Percentiles rank a stretch among this genome's conserved stretches.
Evolutionary conservation across 1,140 invertebrate species (phyloP).

Genomic region (Diachasmimorpha longicaudata): DNA sequence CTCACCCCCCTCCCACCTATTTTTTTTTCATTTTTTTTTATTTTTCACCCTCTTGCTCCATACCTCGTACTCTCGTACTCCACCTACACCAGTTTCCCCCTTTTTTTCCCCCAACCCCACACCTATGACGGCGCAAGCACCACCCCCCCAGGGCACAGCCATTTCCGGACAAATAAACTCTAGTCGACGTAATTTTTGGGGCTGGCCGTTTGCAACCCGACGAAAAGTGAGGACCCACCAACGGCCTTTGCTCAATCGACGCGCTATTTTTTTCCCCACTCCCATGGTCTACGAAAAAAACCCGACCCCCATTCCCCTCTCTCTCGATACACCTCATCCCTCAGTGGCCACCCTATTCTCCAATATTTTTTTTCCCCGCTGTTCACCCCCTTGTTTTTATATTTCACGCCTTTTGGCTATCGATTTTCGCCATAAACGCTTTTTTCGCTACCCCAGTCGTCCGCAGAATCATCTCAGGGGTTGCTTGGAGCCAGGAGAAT

Average conservation of each 20-base stretch:
- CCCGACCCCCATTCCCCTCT: not conserved
- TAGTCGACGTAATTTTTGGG: constrained; percentile 64
- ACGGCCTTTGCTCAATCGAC: constrained; percentile 31
- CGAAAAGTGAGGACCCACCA: constrained; percentile 54
- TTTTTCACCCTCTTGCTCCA: constrained; percentile 34
- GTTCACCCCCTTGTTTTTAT: constrained; percentile 9
- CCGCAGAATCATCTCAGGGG: not conserved
- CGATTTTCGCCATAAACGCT: not conserved
- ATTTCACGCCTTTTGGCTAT: constrained; percentile 10
- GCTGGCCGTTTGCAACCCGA: constrained; percentile 53
- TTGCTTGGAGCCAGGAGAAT: not conserved
- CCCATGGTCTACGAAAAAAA: not conserved
- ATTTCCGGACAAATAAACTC: constrained; percentile 65
- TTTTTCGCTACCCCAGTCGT: not conserved
- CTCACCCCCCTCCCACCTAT: constrained; percentile 11
- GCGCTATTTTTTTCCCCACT: constrained; percentile 34
- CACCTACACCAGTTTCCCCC: constrained; percentile 47
- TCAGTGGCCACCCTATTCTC: constrained; percentile 4
- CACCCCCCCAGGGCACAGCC: constrained; percentile 58
- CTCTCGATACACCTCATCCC: not conserved
- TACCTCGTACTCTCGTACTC: constrained; percentile 38
- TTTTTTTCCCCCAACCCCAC: constrained; percentile 51
- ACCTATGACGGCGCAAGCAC: constrained; percentile 59
- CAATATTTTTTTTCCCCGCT: not conserved
- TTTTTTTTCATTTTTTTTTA: constrained; percentile 25